Conservation (phyloP, 2,888 invertebrate species). For the Calameuta filiformis region DNA sequence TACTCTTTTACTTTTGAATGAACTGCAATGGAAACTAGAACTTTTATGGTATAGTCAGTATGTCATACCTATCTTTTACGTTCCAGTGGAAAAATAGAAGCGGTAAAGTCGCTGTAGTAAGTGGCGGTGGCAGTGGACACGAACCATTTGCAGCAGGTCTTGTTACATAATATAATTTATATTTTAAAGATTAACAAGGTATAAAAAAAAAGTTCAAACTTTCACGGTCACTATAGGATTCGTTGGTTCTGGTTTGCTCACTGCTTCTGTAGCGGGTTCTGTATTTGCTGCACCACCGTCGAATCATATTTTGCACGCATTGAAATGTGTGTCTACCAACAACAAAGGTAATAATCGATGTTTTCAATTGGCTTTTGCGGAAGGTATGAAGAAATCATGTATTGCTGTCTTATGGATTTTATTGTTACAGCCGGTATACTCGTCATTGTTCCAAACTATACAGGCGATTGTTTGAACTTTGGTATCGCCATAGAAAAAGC, state of each 20-base stretch:
- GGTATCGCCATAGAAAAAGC: conserved; percentile 84
- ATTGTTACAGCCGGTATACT: conserved; percentile 72
- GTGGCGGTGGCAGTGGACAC: conserved; percentile 88
- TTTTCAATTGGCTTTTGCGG: background rate
- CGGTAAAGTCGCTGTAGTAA: conserved; percentile 70
- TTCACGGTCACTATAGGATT: conserved; percentile 68
- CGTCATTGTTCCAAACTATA: conserved; percentile 80
- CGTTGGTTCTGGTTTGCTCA: conserved; percentile 84
- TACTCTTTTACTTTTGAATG: background rate
- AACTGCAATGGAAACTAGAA: background rate
- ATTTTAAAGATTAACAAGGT: background rate
- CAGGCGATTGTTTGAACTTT: conserved; percentile 84
- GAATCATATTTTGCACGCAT: conserved; percentile 73
- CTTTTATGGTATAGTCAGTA: background rate
- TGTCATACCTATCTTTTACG: background rate
- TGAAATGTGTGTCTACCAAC: conserved; percentile 71
- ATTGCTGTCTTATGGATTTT: background rate
- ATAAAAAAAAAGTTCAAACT: background rate
- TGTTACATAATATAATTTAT: background rate
- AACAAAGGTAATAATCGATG: conserved; percentile 68
- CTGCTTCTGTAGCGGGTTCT: conserved; percentile 74
- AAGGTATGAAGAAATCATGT: background rate
- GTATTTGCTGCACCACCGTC: conserved; percentile 84
- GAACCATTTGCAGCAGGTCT: conserved; percentile 72
- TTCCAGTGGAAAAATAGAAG: conserved; percentile 38